A percentile compares a stretch with the other conserved stretches of the same genome.
Evolutionary conservation across 2,888 invertebrate species (phyloP).

Genomic region (Helleia helle): DNA sequence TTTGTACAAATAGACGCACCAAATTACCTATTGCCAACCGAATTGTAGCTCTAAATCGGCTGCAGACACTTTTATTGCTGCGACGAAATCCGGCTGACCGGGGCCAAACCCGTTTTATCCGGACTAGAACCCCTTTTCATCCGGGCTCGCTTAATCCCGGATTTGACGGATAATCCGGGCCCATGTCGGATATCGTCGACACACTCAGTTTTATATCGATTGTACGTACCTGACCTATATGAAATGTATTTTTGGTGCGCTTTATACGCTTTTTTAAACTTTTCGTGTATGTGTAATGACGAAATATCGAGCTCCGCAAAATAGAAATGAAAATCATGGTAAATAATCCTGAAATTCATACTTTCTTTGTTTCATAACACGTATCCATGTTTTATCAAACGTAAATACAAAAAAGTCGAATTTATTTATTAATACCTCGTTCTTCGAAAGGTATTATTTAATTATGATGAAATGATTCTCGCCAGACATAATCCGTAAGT

Average conservation of each 20-base stretch:
- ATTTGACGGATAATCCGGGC: no score
- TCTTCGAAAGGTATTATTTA: no score
- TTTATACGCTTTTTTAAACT: no score
- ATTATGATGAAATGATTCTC: conserved; percentile 55
- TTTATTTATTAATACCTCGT: no score
- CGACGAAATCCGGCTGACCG: conserved; percentile 70
- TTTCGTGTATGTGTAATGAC: no score
- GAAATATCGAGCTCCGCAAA: no score
- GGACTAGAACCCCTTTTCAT: conserved; percentile 59
- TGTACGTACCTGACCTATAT: not conserved
- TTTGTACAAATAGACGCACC: conserved; percentile 68
- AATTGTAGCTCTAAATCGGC: conserved; percentile 72
- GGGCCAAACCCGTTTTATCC: conserved; percentile 63
- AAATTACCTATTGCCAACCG: conserved; percentile 72
- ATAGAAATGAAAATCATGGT: no score
- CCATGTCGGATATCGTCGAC: conserved; percentile 78
- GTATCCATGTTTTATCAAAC: no score
- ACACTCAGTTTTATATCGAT: conserved; percentile 59
- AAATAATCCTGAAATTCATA: no score
- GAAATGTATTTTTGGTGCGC: not conserved
- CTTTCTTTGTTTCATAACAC: no score
- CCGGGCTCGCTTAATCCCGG: conserved; percentile 68
- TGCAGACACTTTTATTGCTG: conserved; percentile 75
- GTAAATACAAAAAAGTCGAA: no score
- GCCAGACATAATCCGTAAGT: conserved; percentile 61